Base-by-base conservation (phyloP, 1,140 invertebrate species). In the Drusus annulatus region DNA sequence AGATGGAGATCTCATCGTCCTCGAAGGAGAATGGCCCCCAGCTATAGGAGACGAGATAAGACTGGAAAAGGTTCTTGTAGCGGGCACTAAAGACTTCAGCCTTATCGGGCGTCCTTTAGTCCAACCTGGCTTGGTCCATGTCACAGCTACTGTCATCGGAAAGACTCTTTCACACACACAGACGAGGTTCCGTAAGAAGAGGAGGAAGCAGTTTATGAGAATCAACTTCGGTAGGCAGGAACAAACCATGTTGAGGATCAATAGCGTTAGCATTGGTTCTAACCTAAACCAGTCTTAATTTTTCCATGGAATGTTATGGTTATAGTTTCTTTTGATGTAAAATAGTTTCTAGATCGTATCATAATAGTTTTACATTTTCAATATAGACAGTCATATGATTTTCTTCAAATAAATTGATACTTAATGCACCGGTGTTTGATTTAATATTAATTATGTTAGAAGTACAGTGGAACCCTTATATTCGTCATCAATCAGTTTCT, bases 141-240 rank as follows among this genome's bases (percentile, higher is more conserved):
- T 98, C 0, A 93, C 95, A 80, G 97, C 95, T 0, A 98, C 96
- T 45, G 93, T 98, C 6, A 94, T 98, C 63, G 96, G 97, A 82
- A 98, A 98, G 87, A 96, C 95, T 0, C 88, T 98, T 1, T 96
- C 95, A 0, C 93, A 96, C 83, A 96, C 94, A 0, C 95, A 94
- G 86, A 94, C 94, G 68, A 90, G 93, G 84, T 96, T 96, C 85
- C 91, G 91, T 21, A 93, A 95, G 86, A 94, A 91, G 84, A 91
- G 91, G 83, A 93, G 95, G 86, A 95, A 96, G 88, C 94, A 96
- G 81, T 95, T 91, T 84, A 93, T 91, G 86, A 91, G 93, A 85
- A 93, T 95, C 63, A 93, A 95, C 84, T 96, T 96, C 87, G 89
- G 90, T 82, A 91, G 93, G 85, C 88, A 90, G n/a, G 92, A 92